phyloP scores from a whole-genome alignment of 2,888 invertebrate species.

The Metellina segmentata region DNA sequence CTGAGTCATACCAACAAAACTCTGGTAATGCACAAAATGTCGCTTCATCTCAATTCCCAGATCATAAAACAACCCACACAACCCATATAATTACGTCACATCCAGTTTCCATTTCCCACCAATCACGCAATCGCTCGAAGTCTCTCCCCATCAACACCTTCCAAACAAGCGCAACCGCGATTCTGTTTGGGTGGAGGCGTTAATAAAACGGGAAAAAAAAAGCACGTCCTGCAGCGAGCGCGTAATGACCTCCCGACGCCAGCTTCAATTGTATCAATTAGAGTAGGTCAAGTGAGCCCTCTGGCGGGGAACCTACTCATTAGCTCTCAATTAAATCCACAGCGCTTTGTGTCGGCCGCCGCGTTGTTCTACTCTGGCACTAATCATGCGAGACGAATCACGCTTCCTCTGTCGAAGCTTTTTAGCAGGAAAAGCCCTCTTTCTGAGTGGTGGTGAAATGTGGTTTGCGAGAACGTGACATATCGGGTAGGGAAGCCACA shows the following conservation, averaged over 20 bases:
- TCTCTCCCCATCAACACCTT: slow-evolving; percentile 15
- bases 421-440: too few species aligned
- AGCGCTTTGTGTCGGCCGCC: slow-evolving; percentile 24
- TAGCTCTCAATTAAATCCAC: slow-evolving; percentile 66
- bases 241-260: slow-evolving; percentile 58
- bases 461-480: too few species aligned
- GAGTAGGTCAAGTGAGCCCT: slow-evolving; percentile 29
- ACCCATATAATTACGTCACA: neutral
- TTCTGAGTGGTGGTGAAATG: too few species aligned
- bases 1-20: too few species aligned
- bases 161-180: slow-evolving; percentile 24
- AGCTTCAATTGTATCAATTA: slow-evolving; percentile 60
- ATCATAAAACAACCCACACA: neutral
- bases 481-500: too few species aligned
- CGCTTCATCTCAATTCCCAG: neutral
- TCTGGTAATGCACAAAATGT: neutral
- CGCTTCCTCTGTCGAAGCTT: neutral
- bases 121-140: neutral
- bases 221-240: slow-evolving; percentile 22
- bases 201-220: neutral
- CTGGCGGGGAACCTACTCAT: slow-evolving; percentile 38
- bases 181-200: neutral
- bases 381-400: slow-evolving; percentile 36
- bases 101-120: neutral
- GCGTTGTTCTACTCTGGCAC: neutral